Evolutionary conservation across 2,113 vertebrate species (phyloP).

Genomic region (Spea multiplicata): DNA sequence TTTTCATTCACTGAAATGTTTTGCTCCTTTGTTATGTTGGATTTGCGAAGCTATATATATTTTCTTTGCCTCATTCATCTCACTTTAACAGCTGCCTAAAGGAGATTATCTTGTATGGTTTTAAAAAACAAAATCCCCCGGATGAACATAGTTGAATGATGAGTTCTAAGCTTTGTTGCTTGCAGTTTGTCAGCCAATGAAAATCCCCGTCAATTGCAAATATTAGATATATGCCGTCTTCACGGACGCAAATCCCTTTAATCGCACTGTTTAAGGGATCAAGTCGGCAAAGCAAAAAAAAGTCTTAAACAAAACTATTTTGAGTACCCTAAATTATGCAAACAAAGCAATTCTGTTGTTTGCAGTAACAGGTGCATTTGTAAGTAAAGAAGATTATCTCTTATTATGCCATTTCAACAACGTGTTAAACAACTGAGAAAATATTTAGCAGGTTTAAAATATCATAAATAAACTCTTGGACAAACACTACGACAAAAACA

Average conservation of each 20-base stretch:
- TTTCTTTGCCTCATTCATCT: constrained; percentile 24
- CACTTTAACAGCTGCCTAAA: constrained; percentile 36
- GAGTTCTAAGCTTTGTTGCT: constrained; percentile 39
- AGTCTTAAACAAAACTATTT: constrained; percentile 37
- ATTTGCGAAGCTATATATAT: too few species aligned
- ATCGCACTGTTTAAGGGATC: constrained; percentile 50
- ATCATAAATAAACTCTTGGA: not conserved
- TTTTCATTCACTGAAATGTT: too few species aligned
- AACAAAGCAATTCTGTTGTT: constrained; percentile 48
- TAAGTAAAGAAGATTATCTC: constrained; percentile 32
- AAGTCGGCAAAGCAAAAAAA: constrained; percentile 43
- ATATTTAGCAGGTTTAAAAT: not conserved
- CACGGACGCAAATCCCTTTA: constrained; percentile 21
- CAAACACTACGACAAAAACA: not conserved
- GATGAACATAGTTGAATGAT: constrained; percentile 38
- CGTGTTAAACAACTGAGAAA: not conserved
- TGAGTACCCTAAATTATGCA: constrained; percentile 43
- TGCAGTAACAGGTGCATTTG: constrained; percentile 47
- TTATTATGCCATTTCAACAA: constrained; percentile 44
- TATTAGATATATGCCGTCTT: constrained; percentile 39
- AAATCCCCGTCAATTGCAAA: constrained; percentile 27
- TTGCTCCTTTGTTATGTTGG: too few species aligned
- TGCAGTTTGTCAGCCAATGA: constrained; percentile 14
- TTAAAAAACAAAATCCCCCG: constrained; percentile 1
- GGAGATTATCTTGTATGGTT: constrained; percentile 16